Evolutionary conservation across 2,113 vertebrate species (phyloP).

Genomic region (Eudyptes chrysolophus): DNA sequence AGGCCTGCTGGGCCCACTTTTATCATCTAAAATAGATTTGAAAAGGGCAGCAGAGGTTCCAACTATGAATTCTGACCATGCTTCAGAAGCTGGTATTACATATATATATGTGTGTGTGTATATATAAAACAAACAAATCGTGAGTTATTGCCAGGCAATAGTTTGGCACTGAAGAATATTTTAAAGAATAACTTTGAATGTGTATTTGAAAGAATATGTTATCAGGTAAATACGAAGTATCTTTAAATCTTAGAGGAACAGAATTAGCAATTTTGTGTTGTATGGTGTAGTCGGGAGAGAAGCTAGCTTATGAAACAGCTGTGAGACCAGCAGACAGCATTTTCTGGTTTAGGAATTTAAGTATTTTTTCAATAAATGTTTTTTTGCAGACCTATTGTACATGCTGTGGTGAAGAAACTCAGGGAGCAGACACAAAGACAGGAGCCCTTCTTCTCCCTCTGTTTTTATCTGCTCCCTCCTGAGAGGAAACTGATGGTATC

Average conservation of each 20-base stretch:
- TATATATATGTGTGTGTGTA: not conserved
- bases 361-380: not conserved
- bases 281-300: not conserved
- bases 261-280: not conserved
- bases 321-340: not conserved
- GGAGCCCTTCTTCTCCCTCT: not conserved
- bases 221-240: not conserved
- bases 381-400: not conserved
- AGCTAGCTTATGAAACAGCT: not conserved
- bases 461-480: not conserved
- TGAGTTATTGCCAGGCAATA: not conserved
- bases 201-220: not conserved
- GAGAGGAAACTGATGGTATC: not conserved
- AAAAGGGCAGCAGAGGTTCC: slow-evolving; percentile 30
- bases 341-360: not conserved
- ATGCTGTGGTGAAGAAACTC: not conserved
- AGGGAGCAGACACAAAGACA: not conserved
- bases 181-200: not conserved
- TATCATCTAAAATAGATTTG: slow-evolving; percentile 56
- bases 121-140: not conserved
- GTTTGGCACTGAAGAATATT: not conserved
- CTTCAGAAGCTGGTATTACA: slow-evolving; percentile 1
- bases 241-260: not conserved
- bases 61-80: not conserved
- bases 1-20: slow-evolving; percentile 50